Conservation (phyloP, 2,888 invertebrate genomes). For the Syrista parreyssii region DNA sequence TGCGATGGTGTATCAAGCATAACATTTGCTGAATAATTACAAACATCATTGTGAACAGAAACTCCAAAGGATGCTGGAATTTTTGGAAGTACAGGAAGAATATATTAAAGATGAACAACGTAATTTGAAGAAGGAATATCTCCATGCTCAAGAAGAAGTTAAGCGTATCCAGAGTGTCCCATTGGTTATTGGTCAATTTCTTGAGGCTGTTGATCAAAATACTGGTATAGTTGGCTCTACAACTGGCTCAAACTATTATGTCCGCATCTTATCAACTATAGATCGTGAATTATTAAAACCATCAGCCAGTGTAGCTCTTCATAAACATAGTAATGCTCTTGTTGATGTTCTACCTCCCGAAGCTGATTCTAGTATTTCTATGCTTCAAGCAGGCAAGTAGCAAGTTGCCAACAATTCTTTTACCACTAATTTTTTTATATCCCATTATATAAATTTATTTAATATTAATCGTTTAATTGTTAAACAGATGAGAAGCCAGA, state of each 20-base stretch:
- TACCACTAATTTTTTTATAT: background rate
- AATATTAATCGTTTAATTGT: background rate
- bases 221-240: constrained; percentile 99
- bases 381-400: constrained; percentile 87
- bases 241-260: constrained; percentile 99
- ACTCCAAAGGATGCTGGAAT: constrained; percentile 95
- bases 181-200: constrained; percentile 97
- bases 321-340: constrained; percentile 99
- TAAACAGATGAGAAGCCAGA: constrained; percentile 93
- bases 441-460: background rate
- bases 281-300: constrained; percentile 97
- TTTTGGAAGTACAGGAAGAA: constrained; percentile 98
- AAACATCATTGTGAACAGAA: constrained; percentile 71
- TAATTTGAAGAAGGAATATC: constrained; percentile 97
- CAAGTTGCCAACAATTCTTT: background rate
- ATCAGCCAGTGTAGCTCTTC: constrained; percentile 97
- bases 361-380: constrained; percentile 98
- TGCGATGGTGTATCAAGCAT: background rate
- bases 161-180: constrained; percentile 99
- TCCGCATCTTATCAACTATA: constrained; percentile 97
- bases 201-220: constrained; percentile 99
- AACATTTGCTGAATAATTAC: background rate
- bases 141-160: constrained; percentile 98
- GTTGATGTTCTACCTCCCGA: constrained; percentile 99
- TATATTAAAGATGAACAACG: constrained; percentile 99